Evolutionary conservation across 1,140 invertebrate genomes (phyloP).

Genomic region (Drosophila rhopaloa): DNA sequence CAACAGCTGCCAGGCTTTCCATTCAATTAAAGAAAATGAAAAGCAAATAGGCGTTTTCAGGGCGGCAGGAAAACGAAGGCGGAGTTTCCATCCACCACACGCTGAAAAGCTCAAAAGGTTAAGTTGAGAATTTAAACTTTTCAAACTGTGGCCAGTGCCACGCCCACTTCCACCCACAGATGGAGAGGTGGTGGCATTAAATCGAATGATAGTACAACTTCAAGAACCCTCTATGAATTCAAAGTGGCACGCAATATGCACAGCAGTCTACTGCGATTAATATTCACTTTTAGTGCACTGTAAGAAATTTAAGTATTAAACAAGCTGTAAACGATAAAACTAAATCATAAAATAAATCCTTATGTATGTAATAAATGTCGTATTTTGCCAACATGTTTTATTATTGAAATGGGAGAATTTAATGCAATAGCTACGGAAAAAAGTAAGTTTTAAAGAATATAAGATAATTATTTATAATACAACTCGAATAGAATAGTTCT

Average conservation of each 20-base stretch:
- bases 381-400: too few species aligned
- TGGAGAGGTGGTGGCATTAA: conserved; percentile 28
- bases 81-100: conserved; percentile 10
- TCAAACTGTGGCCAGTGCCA: conserved; percentile 45
- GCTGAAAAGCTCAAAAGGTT: conserved; percentile 68
- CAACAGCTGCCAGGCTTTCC: conserved; percentile 77
- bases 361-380: too few species aligned
- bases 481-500: conserved; percentile 1
- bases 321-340: too few species aligned
- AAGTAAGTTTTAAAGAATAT: too few species aligned
- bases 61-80: conserved; percentile 13
- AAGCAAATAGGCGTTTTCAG: conserved; percentile 67
- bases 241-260: conserved; percentile 59
- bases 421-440: not conserved
- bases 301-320: not conserved
- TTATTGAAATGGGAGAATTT: too few species aligned
- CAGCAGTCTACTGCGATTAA: conserved; percentile 50
- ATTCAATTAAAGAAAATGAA: conserved; percentile 78
- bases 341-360: too few species aligned
- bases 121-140: conserved; percentile 79
- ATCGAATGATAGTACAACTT: conserved; percentile 64
- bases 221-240: conserved; percentile 23
- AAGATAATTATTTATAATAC: not conserved
- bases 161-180: conserved; percentile 53
- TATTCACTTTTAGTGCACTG: conserved; percentile 41